Conservation (phyloP, 2,888 invertebrate genomes). For the Drosophila planitibia region DNA sequence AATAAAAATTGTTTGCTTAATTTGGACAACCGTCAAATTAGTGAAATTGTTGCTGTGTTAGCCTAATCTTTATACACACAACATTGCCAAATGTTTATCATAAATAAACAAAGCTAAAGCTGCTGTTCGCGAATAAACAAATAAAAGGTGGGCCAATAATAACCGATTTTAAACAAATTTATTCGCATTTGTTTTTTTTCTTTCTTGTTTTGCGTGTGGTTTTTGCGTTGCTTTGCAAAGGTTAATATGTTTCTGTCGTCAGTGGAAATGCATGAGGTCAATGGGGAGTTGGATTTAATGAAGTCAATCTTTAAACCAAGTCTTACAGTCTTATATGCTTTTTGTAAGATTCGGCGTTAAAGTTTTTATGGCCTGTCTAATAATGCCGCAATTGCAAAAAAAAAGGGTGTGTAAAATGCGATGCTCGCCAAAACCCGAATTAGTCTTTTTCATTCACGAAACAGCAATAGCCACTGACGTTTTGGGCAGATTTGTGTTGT, state of each 20-base stretch:
- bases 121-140: constrained; percentile 46
- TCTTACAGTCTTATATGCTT: background rate
- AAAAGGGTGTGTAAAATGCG: constrained; percentile 30
- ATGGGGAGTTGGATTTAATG: constrained; percentile 8
- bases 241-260: constrained; percentile 1
- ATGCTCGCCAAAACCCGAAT: background rate
- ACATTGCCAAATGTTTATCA: constrained; percentile 16
- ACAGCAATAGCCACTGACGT: constrained; percentile 22
- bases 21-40: constrained; percentile 42
- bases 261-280: background rate
- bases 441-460: constrained; percentile 4
- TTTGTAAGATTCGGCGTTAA: background rate
- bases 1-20: constrained; percentile 29
- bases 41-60: constrained; percentile 18
- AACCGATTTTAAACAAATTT: constrained; percentile 53
- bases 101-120: constrained; percentile 9
- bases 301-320: constrained; percentile 5
- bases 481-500: constrained; percentile 30
- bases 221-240: constrained; percentile 17
- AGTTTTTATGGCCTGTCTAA: background rate
- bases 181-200: constrained; percentile 38
- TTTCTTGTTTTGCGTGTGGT: background rate
- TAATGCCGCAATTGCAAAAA: constrained; percentile 1
- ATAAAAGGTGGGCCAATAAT: constrained; percentile 34
- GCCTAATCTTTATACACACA: constrained; percentile 12